These are phyloP conservation scores for Ispidina picta DNA, from an alignment of 2,797 vertebrate species.

Conservation along the genomic window DNA sequence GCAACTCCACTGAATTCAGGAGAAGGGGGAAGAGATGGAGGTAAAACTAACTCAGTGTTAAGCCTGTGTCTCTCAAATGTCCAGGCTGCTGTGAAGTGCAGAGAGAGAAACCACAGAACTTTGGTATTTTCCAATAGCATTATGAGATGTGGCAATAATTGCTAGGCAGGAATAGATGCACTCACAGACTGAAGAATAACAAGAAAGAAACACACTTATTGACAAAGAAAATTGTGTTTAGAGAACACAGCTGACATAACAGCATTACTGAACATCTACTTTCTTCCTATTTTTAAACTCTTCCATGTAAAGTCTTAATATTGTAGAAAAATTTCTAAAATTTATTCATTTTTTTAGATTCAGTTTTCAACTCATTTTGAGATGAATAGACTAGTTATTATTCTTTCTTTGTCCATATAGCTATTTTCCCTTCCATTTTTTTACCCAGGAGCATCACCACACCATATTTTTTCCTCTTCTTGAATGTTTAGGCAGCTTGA, in stretches of 20 bases:
- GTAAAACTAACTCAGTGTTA: neutral
- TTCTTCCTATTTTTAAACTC: neutral
- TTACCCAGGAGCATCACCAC: neutral
- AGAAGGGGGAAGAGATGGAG: accelerated
- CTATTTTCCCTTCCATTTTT: neutral
- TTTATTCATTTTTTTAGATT: no score
- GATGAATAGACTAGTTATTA: neutral
- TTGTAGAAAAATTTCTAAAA: neutral
- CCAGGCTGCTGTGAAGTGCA: neutral
- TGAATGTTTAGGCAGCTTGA: neutral
- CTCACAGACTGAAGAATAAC: neutral
- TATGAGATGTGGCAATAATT: neutral
- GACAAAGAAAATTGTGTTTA: neutral
- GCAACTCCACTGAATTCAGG: neutral
- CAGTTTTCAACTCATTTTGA: neutral
- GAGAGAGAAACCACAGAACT: neutral
- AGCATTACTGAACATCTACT: neutral
- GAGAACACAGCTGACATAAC: neutral
- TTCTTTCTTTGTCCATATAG: neutral
- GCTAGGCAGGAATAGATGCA: neutral
- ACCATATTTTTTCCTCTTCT: neutral
- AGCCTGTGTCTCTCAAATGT: neutral
- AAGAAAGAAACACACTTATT: neutral
- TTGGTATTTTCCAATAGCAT: neutral
- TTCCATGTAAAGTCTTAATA: neutral